Conservation (phyloP, 1,140 invertebrate species). For the Penaeus indicus region DNA sequence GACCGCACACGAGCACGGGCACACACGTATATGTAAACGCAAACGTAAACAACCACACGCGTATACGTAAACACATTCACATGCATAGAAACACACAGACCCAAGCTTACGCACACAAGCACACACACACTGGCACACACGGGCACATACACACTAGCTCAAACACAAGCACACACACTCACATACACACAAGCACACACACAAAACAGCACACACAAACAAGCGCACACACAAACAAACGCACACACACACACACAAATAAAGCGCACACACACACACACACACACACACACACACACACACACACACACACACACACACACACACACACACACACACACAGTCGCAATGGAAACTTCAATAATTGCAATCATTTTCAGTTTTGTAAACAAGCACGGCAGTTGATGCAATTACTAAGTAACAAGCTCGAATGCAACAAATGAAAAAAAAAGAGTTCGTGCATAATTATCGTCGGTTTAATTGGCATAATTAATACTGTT, state of each 20-base stretch:
- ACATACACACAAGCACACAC: neutral
- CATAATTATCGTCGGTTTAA: too few species aligned
- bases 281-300: conserved; percentile 23
- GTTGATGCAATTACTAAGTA: too few species aligned
- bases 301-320: conserved; percentile 7
- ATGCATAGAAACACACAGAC: neutral
- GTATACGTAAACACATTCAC: neutral
- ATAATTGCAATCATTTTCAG: too few species aligned
- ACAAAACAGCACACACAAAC: neutral
- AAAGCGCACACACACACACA: conserved; percentile 1
- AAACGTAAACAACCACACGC: neutral
- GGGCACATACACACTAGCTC: neutral
- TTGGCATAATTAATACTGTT: too few species aligned
- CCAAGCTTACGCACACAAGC: neutral
- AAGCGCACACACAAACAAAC: neutral
- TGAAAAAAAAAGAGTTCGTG: too few species aligned
- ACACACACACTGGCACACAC: neutral
- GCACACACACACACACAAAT: conserved; percentile 7
- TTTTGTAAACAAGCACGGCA: too few species aligned
- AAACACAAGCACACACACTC: neutral
- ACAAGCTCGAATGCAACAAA: too few species aligned
- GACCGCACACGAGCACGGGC: neutral
- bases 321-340: neutral
- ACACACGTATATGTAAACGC: neutral
- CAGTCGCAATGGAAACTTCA: neutral